Evolutionary conservation across 1,140 invertebrate genomes (phyloP).

Genomic region (Aradophagus sp.): DNA sequence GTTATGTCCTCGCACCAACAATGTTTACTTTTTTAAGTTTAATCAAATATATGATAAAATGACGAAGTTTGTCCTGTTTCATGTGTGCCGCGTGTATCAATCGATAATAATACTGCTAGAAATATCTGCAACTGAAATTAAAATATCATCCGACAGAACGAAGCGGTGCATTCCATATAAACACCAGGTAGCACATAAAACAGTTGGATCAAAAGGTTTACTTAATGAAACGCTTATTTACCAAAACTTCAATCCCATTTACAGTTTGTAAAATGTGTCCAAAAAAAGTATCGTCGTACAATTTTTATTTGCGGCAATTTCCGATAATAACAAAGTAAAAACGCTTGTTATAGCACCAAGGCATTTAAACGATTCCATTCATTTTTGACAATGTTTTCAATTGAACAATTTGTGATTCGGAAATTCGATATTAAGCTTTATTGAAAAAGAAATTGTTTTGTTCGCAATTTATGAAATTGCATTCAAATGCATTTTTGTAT

Average conservation of each 20-base stretch:
- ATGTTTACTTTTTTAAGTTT: constrained; percentile 22
- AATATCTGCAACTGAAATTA: constrained; percentile 35
- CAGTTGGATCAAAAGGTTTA: constrained; percentile 4
- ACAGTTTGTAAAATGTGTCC: constrained; percentile 2
- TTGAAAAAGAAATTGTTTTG: no score
- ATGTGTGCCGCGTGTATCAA: constrained; percentile 16
- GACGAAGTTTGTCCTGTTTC: constrained; percentile 29
- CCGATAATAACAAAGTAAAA: no score
- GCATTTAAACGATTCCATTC: no score
- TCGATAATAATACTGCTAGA: constrained; percentile 49
- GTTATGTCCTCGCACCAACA: constrained; percentile 48
- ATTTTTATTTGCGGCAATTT: neutral
- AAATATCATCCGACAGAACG: constrained; percentile 19
- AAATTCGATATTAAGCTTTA: no score
- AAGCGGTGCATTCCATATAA: constrained; percentile 6
- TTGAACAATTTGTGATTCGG: no score
- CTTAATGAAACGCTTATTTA: neutral
- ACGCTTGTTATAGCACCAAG: no score
- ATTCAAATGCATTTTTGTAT: no score
- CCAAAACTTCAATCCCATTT: constrained; percentile 1
- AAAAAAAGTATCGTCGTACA: neutral
- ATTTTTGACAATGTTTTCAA: no score
- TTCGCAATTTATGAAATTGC: no score
- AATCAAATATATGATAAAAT: constrained; percentile 23
- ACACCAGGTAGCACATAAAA: constrained; percentile 23